phyloP scores from a whole-genome alignment of 2,797 vertebrate species.

The Synaphobranchus kaupii region DNA sequence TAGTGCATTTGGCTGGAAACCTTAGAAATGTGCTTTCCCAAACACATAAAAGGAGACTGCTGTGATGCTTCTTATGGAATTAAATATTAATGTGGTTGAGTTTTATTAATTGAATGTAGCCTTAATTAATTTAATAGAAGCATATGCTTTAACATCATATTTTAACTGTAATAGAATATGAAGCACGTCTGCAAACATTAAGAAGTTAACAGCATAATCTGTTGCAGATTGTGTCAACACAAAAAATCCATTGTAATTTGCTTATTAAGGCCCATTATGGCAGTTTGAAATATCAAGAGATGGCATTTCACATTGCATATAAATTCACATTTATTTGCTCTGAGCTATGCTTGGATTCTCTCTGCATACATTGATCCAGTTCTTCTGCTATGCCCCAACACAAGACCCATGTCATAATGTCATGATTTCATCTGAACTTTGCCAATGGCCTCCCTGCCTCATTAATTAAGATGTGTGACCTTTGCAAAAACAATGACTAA shows the following conservation, averaged over 20 bases:
- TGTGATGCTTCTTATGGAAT: neutral
- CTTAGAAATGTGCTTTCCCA: no score
- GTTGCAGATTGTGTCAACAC: neutral
- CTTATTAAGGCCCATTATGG: neutral
- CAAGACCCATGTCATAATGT: neutral
- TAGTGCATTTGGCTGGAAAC: no score
- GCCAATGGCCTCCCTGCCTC: constrained; percentile 1
- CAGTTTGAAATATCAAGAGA: neutral
- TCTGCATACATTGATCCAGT: neutral
- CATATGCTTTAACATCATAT: neutral
- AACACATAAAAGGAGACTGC: no score
- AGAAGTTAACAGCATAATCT: neutral
- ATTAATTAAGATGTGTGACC: constrained; percentile 12
- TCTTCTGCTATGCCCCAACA: neutral
- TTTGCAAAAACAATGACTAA: constrained; percentile 14
- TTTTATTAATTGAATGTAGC: neutral
- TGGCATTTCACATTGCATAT: neutral
- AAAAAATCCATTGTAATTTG: neutral
- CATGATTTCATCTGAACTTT: constrained; percentile 2
- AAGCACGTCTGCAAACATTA: neutral
- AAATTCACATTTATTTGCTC: neutral
- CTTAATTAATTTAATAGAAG: neutral
- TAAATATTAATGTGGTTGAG: neutral
- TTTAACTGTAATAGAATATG: neutral
- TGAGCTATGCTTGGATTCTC: neutral